Evolutionary conservation across 2,797 vertebrate species (phyloP).

Genomic region (Falco columbarius): DNA sequence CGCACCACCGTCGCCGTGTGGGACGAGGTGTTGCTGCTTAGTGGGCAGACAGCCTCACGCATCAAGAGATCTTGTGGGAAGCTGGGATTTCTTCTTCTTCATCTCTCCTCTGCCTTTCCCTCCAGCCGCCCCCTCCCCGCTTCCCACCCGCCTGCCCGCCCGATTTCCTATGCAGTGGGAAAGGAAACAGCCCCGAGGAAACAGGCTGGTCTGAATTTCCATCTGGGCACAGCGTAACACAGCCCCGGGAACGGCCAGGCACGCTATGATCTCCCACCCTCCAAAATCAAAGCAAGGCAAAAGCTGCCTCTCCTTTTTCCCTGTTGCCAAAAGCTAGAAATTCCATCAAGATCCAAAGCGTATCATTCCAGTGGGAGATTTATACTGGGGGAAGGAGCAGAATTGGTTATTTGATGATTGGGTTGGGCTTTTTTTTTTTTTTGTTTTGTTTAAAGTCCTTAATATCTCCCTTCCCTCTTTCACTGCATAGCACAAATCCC

Average conservation of each 20-base stretch:
- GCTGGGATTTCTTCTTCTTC: not conserved
- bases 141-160: not conserved
- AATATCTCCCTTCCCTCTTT: not conserved
- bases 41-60: not conserved
- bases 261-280: not conserved
- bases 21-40: not conserved
- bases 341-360: not conserved
- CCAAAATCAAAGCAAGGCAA: conserved; percentile 9
- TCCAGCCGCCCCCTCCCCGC: not conserved
- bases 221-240: not conserved
- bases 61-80: not conserved
- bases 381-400: not conserved
- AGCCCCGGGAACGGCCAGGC: not conserved
- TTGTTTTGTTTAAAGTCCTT: not conserved
- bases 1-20: not conserved
- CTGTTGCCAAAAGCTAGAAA: not conserved
- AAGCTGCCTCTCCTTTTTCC: not conserved
- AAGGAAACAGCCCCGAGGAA: not conserved
- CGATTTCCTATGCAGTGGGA: not conserved
- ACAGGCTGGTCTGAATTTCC: not conserved
- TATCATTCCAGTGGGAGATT: not conserved
- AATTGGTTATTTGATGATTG: conserved; percentile 21
- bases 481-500: conserved; percentile 14
- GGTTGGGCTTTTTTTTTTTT: not conserved
- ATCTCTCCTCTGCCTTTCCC: not conserved